Base-by-base conservation (phyloP, 1,140 invertebrate species). In the Zophobas atratus region DNA sequence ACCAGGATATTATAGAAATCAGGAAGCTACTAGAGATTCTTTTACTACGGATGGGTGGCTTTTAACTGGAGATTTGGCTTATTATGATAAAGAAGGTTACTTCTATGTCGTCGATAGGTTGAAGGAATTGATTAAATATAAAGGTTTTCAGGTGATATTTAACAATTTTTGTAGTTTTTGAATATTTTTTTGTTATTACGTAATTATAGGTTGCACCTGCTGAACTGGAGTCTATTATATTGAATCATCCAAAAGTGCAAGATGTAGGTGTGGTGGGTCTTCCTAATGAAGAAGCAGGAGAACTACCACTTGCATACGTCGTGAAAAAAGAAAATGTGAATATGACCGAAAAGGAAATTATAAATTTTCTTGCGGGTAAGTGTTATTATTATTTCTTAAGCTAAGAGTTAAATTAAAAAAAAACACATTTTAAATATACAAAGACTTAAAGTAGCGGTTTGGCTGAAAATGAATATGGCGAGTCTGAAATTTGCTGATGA, bases 121-220 rank as follows among this genome's bases (percentile, higher is more conserved):
- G 55, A 98, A 98, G 83, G 96, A 98, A 84, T 89, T 98, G 5
- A 97, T 98, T 76, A 98, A 98, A 87, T 93, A 93, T 33, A 94
- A 93, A 85, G 93, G 92, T 46, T 90, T 90, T 70, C 93, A 94
- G 88, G 92, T 92, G 84, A 46, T 8, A 8, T 4, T 3, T 4
- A 46, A 8, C 8, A 46, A 46, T 4, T 70, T 49, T 36, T 70
- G 60, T 67, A 4, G 8, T 20, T 39, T 33, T 2, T 38, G 6
- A 4, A n/a, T 71, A 33, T 5, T 70, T 46, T 80, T 38, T 71
- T 76, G 43, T 39, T 41, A 20, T 20, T 20, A 20, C 20, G 20
- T 20, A 20, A 20, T 36, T 75, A 4, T 92, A 96, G 89, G 92
- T 93, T 0, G 89, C 94, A 0, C 95, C 95, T 71, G 90, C 93